These are phyloP conservation scores for Lipophrys pholis DNA, from an alignment of 2,113 vertebrate genomes.

Conservation along the genomic window DNA sequence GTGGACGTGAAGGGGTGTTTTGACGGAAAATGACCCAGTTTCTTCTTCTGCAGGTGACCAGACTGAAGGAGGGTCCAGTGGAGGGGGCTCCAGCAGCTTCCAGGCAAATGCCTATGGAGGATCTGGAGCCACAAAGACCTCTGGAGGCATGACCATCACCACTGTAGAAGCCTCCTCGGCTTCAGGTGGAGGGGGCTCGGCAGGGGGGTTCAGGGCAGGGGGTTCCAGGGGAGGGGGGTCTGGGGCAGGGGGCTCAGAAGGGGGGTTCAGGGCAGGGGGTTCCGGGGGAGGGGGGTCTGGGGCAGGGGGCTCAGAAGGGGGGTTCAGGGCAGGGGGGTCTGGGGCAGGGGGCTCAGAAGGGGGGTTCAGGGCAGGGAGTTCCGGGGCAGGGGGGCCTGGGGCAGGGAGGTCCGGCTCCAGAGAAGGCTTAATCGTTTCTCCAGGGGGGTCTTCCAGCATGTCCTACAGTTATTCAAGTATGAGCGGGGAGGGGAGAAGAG, in stretches of 20 bases:
- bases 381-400: no score
- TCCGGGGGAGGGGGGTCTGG: no score
- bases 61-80: conserved; percentile 13
- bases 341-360: background rate
- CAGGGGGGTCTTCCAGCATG: conserved; percentile 12
- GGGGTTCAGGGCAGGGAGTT: background rate
- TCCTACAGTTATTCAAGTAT: conserved; percentile 37
- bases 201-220: rapidly evolving
- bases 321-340: no score
- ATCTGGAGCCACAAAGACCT: background rate
- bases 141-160: conserved; percentile 28
- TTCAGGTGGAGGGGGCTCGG: conserved; percentile 8
- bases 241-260: background rate
- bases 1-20: no score
- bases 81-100: conserved; percentile 42
- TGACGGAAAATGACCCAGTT: no score
- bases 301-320: no score
- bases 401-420: no score
- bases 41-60: background rate
- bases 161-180: conserved; percentile 30
- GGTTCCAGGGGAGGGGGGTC: no score
- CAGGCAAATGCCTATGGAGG: conserved; percentile 3
- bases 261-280: background rate
- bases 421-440: background rate
- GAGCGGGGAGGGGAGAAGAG: conserved; percentile 30